Base-by-base conservation (phyloP, 2,888 invertebrate species). In the Thumatha senex region DNA sequence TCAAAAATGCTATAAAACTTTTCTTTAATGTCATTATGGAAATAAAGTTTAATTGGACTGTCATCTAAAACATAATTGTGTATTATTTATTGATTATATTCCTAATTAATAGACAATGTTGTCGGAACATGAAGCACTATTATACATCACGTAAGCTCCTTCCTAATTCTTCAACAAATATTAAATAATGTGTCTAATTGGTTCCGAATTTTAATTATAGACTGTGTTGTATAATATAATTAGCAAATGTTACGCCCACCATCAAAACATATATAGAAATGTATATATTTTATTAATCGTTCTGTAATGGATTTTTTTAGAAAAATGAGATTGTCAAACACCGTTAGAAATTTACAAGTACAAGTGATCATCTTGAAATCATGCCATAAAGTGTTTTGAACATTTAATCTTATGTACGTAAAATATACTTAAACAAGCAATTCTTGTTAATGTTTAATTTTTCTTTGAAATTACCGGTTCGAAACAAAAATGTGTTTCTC, bases 151-250 rank as follows among this genome's bases (percentile, higher is more conserved):
- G 54, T 53, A 51, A 52, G 56, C 40, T 52, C 46, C 66, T 65
- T 62, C 67, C 68, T 65, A 67, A 68, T 68, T 65, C 55, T 58
- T 61, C 33, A 51, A 58, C 46, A 65, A 60, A 58, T 62, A 53
- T 45, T 48, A 40, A 52, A 64, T 56, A 57, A 58, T 51, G n/a
- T 62, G 55, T 54, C 58, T 56, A 48, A 47, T 48, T 56, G 53
- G 46, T 56, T 39, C n/a, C 15, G 39, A 39, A 39, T 39, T 39
- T n/a, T 39, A 39, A 39, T 39, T 18, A 39, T 18, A 39, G 11
- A 18, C 15, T 39, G n/a, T 24, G n/a, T 39, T 39, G 10, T 38
- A 15, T 18, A 11, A 18, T 13, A 5, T 18, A 15, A 39, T 15
- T 11, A 18, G 15, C 24, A 18, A 4, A 8, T 13, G 15, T 9